Base-by-base conservation (phyloP, 2,797 vertebrate genomes). In the Scolopax bukidnonensis region DNA sequence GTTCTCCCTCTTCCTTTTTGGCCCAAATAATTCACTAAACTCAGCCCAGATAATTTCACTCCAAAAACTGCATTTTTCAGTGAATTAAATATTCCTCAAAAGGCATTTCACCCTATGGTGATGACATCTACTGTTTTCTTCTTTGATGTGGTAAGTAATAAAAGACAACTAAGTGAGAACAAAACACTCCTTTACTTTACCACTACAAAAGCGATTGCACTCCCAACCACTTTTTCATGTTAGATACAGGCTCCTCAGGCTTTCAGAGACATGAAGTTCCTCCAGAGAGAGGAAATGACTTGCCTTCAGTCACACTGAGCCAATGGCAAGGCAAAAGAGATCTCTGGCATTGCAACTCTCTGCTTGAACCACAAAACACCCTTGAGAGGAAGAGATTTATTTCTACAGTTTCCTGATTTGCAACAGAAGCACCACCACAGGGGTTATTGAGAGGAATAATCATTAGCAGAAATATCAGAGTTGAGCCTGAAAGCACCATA, bases 321-420 rank as follows among this genome's bases (percentile, higher is more conserved):
- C 68, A 90, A 69, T 27, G 23, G 36, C 40, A 93, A 79, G 20
- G 25, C 56, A 80, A 89, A 89, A 95, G 32, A 67, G n/a, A 25
- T 54, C 38, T 60, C 24, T 45, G 36, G 30, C 13, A 3, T 27
- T 81, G 57, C 59, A 81, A 21, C 38, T 61, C n/a, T 69, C 70
- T 81, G 59, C 48, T 84, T 79, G 84, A 93, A 92, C 86, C 81
- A 83, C 84, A 89, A 63, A 94, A 80, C 38, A 83, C 33, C 68
- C 84, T 45, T 59, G 53, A 85, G 68, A 89, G 78, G 78, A 95
- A 91, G 61, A 74, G 41, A 89, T 89, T 82, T 80, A 87, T 89
- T 89, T 93, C 82, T 87, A 89, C 21, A 41, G 45, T 83, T 94
- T 89, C 96, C 88, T 63, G 70, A 84, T 79, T 87, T 76, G 76